A percentile compares a stretch with the other conserved stretches of the same genome.
Evolutionary conservation across 1,140 invertebrate species (phyloP).

Genomic region (Philaenus spumarius): DNA sequence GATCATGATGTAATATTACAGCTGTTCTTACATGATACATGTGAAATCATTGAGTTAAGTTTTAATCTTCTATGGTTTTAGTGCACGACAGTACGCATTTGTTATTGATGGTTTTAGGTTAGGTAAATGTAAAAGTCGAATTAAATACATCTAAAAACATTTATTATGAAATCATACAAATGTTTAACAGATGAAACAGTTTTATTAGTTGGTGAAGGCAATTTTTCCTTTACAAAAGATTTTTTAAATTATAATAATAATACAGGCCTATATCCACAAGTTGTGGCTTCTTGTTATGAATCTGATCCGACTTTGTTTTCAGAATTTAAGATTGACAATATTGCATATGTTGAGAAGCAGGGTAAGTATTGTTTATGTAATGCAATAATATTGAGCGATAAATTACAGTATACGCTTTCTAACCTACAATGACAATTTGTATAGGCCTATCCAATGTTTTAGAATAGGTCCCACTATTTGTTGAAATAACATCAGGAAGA

Average conservation of each 20-base stretch:
- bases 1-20: no score
- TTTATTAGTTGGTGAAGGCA: constrained; percentile 49
- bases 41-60: no score
- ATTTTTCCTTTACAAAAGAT: constrained; percentile 50
- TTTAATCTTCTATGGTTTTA: no score
- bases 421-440: no score
- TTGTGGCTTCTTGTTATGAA: constrained; percentile 37
- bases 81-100: no score
- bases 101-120: no score
- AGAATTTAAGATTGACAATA: constrained; percentile 33
- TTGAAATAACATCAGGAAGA: background rate
- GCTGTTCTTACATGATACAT: no score
- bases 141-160: no score
- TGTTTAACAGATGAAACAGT: constrained; percentile 28
- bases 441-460: background rate
- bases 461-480: background rate
- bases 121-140: no score
- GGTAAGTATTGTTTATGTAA: constrained; percentile 33
- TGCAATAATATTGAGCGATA: background rate
- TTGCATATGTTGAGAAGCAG: constrained; percentile 33
- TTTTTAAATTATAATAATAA: constrained; percentile 27
- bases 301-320: constrained; percentile 9
- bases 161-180: background rate
- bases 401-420: no score
- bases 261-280: constrained; percentile 1